phyloP scores from a whole-genome alignment of 2,113 vertebrate species.

The Seriola quinqueradiata region DNA sequence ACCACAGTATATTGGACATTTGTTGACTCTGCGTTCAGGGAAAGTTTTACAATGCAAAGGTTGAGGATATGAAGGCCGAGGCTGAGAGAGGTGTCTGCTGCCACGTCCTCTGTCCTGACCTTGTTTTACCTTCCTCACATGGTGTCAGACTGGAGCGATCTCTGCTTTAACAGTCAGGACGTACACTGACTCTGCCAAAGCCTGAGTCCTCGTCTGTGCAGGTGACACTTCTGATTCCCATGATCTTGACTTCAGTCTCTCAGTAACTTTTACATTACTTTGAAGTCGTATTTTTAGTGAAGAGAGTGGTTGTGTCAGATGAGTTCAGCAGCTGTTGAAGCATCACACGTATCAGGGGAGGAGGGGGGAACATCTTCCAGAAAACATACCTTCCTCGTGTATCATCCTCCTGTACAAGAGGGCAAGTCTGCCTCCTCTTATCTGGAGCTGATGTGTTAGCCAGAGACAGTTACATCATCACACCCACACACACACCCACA shows the following conservation, averaged over 20 bases:
- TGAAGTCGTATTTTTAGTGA: background rate
- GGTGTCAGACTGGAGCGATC: conserved; percentile 10
- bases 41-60: background rate
- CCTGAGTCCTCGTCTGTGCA: conserved; percentile 29
- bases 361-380: background rate
- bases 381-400: conserved; percentile 31
- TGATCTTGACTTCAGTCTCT: background rate
- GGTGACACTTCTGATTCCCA: conserved; percentile 24
- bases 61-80: background rate
- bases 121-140: conserved; percentile 29
- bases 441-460: background rate
- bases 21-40: too few species aligned
- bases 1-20: too few species aligned
- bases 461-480: conserved; percentile 18
- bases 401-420: conserved; percentile 18
- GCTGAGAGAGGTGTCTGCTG: conserved; percentile 5
- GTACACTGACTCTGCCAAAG: conserved; percentile 14
- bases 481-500: conserved; percentile 14
- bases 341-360: background rate
- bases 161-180: conserved; percentile 10
- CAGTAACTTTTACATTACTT: background rate
- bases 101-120: conserved; percentile 44
- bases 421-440: background rate
- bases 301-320: background rate
- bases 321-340: conserved; percentile 3